Evolutionary conservation across 2,113 vertebrate species (phyloP), one percentile per base, ranked within the genome.

Genomic region (Rafetus swinhoei): DNA sequence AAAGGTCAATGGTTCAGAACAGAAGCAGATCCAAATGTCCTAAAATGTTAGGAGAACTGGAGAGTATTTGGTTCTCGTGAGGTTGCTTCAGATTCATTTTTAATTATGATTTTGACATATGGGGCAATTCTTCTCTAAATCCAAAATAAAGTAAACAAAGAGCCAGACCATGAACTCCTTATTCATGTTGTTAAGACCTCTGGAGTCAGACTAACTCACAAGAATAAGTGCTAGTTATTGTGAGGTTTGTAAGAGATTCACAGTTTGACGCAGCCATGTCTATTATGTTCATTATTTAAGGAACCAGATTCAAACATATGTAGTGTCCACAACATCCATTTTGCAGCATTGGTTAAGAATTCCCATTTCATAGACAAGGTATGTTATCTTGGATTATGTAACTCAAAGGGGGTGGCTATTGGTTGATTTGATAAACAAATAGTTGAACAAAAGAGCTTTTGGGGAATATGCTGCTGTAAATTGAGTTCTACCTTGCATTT

Each of bases 61-160:
- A 82, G 14, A 24, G 16, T 65, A 82, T 22, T 82, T 82, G 4
- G 6, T 50, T 25, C 77, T 2, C 5, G 2, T 39, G 6, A 4
- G 0, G 0, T 62, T 87, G 0, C 6, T 91, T 74, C 5, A 7
- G 1, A 1, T 14, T 16, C 0, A 65, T 19, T 62, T 92, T 60
- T 59, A 86, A 19, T 79, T 50, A 84, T 79, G 82, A 0, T 0
- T 24, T 82, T 82, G 65, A 83, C 19, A 85, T 60, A 27, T 39
- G 6, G 7, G 18, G 2, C 24, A 86, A 9, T 29, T 55, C 13
- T 90, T 27, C 4, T 90, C 24, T 84, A 25, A 39, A 3, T 52
- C 0, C 29, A 88, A 89, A 88, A 2, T 10, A 39, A 2, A 45
- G 16, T 10, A 81, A 76, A 32, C 52, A 53, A 54, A 72, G 18